Evolutionary conservation across 1,140 invertebrate species (phyloP).

Genomic region (Orchesella cincta): DNA sequence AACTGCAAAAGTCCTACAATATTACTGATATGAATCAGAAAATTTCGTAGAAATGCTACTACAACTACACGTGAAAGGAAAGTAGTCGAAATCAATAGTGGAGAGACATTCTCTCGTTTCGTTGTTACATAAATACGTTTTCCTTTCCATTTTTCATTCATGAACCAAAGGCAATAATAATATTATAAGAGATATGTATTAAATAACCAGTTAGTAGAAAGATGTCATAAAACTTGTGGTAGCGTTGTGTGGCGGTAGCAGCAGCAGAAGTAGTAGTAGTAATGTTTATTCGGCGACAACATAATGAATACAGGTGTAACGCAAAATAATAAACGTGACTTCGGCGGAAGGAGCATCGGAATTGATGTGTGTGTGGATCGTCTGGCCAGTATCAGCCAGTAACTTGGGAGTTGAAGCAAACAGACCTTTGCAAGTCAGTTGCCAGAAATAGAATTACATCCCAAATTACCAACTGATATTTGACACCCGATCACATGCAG

Average conservation of each 20-base stretch:
- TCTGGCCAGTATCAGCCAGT: conserved; percentile 49
- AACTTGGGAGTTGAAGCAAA: conserved; percentile 44
- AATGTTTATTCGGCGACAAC: not conserved
- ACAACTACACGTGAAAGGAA: too few relatives aligned
- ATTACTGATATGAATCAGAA: too few relatives aligned
- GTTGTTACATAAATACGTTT: too few relatives aligned
- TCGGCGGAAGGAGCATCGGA: not conserved
- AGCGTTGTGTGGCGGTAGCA: conserved; percentile 1
- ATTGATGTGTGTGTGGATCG: conserved; percentile 39
- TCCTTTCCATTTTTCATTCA: too few relatives aligned
- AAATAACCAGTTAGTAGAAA: too few relatives aligned
- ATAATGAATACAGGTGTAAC: conserved; percentile 22
- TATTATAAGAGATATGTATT: too few relatives aligned
- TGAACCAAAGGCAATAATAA: not conserved
- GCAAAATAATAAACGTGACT: conserved; percentile 23
- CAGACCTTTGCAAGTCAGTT: conserved; percentile 6
- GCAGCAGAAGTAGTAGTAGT: conserved; percentile 2
- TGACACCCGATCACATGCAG: conserved; percentile 49
- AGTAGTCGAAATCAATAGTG: too few relatives aligned
- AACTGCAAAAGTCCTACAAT: too few relatives aligned
- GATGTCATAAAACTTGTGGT: not conserved
- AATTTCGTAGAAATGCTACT: too few relatives aligned
- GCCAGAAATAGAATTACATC: conserved; percentile 29
- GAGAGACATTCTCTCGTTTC: too few relatives aligned
- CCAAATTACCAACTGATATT: conserved; percentile 53